Conservation (phyloP, 2,888 invertebrate genomes). For the Yponomeuta cagnagella region DNA sequence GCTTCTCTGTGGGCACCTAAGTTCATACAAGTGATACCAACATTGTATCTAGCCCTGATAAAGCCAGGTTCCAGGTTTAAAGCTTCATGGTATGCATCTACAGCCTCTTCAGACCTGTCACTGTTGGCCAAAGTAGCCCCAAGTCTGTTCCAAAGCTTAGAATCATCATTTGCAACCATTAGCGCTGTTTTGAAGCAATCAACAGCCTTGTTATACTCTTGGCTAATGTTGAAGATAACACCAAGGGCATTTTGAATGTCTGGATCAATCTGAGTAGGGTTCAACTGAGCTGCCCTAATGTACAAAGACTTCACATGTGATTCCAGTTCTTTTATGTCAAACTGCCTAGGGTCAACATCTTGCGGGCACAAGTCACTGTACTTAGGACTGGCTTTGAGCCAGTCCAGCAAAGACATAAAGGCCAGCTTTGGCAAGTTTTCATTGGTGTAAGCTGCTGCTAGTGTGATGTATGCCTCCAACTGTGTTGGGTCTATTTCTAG, state of each 20-base stretch:
- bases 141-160: slow-evolving; percentile 96
- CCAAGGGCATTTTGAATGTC: slow-evolving; percentile 96
- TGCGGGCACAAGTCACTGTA: slow-evolving; percentile 83
- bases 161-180: slow-evolving; percentile 86
- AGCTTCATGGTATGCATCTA: slow-evolving; percentile 95
- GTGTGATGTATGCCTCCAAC: slow-evolving; percentile 88
- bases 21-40: slow-evolving; percentile 98
- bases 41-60: slow-evolving; percentile 96
- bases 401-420: slow-evolving; percentile 85
- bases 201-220: slow-evolving; percentile 96
- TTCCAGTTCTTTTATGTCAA: slow-evolving; percentile 65
- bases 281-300: slow-evolving; percentile 85
- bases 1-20: slow-evolving; percentile 96
- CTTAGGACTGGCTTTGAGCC: slow-evolving; percentile 87
- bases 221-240: slow-evolving; percentile 94
- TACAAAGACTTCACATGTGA: slow-evolving; percentile 84
- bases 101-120: slow-evolving; percentile 94
- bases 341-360: slow-evolving; percentile 56
- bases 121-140: slow-evolving; percentile 99
- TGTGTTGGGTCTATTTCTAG: slow-evolving; percentile 87
- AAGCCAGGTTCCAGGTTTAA: slow-evolving; percentile 95
- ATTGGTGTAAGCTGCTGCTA: slow-evolving; percentile 97
- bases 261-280: slow-evolving; percentile 85
- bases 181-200: slow-evolving; percentile 96
- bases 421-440: slow-evolving; percentile 95